A percentile compares a stretch with the other conserved stretches of the same genome.
Evolutionary conservation across 2,888 invertebrate genomes (phyloP).

Genomic region (Terebella lapidaria): DNA sequence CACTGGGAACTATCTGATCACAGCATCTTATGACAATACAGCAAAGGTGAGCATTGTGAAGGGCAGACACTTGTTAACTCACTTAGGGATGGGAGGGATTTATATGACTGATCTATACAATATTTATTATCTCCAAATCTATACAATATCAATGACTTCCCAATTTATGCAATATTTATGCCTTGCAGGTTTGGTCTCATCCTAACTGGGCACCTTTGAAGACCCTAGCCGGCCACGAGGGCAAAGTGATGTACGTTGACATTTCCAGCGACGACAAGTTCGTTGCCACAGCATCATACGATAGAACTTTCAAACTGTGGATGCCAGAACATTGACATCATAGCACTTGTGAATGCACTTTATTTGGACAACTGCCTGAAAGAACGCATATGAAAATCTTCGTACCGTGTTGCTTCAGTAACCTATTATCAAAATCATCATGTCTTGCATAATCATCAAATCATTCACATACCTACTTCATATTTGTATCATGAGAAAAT

Average conservation of each 20-base stretch:
- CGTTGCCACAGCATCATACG: constrained; percentile 89
- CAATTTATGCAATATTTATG: no score
- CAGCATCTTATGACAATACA: constrained; percentile 87
- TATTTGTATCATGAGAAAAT: no score
- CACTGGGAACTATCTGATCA: constrained; percentile 80
- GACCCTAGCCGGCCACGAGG: constrained; percentile 90
- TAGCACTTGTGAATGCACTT: no score
- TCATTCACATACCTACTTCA: no score
- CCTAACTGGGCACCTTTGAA: constrained; percentile 97
- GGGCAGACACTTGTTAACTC: no score
- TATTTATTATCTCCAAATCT: neutral
- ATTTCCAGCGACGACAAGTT: constrained; percentile 83
- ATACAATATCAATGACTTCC: neutral
- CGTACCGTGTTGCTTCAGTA: no score
- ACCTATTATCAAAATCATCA: no score
- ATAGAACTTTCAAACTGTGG: constrained; percentile 97
- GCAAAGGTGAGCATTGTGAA: constrained; percentile 65
- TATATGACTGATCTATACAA: neutral
- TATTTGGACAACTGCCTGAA: no score
- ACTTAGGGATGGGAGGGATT: no score
- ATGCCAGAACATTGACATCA: constrained; percentile 38
- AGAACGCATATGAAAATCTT: no score
- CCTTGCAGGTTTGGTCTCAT: constrained; percentile 76
- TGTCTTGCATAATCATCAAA: no score
- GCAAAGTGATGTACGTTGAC: constrained; percentile 92